These are phyloP conservation scores for Hycleus phaleratus DNA, from an alignment of 1,140 invertebrate genomes.

Conservation along the genomic window DNA sequence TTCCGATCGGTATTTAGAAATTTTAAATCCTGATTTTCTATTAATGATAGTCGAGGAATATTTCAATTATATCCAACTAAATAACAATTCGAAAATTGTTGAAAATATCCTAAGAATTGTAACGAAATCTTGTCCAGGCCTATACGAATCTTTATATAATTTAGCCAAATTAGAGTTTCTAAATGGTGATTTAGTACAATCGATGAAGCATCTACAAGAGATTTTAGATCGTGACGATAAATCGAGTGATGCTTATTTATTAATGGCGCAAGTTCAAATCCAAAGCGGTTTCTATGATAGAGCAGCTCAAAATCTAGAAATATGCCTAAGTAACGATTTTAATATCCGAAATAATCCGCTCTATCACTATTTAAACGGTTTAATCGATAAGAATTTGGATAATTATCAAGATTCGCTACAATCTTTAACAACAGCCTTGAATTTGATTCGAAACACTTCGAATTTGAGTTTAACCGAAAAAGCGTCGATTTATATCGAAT, in stretches of 20 bases:
- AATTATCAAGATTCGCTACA: conserved; percentile 67
- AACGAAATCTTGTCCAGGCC: conserved; percentile 72
- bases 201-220: conserved; percentile 58
- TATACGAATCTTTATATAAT: conserved; percentile 64
- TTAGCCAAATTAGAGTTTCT: conserved; percentile 74
- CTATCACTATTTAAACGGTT: conserved; percentile 80
- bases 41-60: conserved; percentile 72
- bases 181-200: conserved; percentile 62
- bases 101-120: conserved; percentile 58
- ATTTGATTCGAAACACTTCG: conserved; percentile 38
- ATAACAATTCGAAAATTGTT: conserved; percentile 42
- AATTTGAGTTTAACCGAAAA: conserved; percentile 60
- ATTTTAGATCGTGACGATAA: conserved; percentile 61
- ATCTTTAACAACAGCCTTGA: conserved; percentile 65
- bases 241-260: conserved; percentile 72
- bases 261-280: conserved; percentile 80
- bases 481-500: conserved; percentile 79
- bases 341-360: conserved; percentile 82
- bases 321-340: conserved; percentile 76
- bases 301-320: conserved; percentile 78
- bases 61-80: conserved; percentile 62
- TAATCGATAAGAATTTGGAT: conserved; percentile 70
- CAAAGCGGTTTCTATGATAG: conserved; percentile 65
- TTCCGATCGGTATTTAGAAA: conserved; percentile 65
- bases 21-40: conserved; percentile 80